Evolutionary conservation across 2,113 vertebrate species (phyloP).

Genomic region (Pimephales promelas): DNA sequence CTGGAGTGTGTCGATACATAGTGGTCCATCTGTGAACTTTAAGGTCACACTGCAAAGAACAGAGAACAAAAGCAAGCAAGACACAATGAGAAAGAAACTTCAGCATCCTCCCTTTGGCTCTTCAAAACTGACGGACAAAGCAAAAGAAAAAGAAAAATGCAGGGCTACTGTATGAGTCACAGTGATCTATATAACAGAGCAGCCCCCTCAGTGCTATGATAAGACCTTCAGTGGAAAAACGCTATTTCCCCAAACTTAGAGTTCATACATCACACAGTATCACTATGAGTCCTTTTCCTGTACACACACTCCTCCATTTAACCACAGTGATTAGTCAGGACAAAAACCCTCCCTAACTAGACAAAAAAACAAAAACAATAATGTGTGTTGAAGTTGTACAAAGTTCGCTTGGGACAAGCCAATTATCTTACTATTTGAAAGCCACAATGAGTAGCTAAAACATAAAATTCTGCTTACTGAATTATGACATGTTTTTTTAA

Average conservation of each 20-base stretch:
- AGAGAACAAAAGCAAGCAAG: background rate
- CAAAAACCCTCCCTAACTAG: slow-evolving; percentile 32
- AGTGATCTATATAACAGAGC: slow-evolving; percentile 23
- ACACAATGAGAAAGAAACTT: background rate
- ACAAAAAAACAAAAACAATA: background rate
- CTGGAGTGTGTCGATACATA: background rate
- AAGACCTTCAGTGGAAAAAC: slow-evolving; percentile 25
- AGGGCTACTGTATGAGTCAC: slow-evolving; percentile 17
- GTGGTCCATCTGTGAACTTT: background rate
- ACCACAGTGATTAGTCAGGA: slow-evolving; percentile 40
- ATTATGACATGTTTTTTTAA: background rate
- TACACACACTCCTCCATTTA: slow-evolving; percentile 17
- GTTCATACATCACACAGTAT: slow-evolving; percentile 5
- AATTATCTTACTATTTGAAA: slow-evolving; percentile 3
- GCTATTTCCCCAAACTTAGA: background rate
- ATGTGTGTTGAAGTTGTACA: background rate
- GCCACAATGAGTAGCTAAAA: background rate
- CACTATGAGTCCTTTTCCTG: slow-evolving; percentile 27
- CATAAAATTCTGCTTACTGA: background rate
- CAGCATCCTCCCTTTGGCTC: slow-evolving; percentile 1
- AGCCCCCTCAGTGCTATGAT: slow-evolving; percentile 19
- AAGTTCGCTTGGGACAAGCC: background rate
- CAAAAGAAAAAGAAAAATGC: background rate
- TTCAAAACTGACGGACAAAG: background rate
- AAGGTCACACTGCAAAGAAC: background rate